phyloP scores from a whole-genome alignment of 2,113 vertebrate species.

The Megatriorchis doriae region DNA sequence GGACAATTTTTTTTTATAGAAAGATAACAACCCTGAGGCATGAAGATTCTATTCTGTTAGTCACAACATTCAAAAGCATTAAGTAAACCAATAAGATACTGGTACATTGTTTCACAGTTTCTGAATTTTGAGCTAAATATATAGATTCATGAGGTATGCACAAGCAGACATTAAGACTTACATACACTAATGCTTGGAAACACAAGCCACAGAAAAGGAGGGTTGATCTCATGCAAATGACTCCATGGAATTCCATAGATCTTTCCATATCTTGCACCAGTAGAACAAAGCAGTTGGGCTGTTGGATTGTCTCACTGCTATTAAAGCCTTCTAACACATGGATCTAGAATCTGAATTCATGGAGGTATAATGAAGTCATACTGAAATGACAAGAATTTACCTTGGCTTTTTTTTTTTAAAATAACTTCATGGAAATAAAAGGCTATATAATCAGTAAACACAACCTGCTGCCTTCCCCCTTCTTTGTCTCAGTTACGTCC shows the following conservation, averaged over 20 bases:
- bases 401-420: background rate
- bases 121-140: background rate
- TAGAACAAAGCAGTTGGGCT: background rate
- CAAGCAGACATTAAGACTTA: background rate
- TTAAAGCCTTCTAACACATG: background rate
- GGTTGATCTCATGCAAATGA: background rate
- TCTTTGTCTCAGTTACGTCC: background rate
- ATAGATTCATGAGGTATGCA: background rate
- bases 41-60: background rate
- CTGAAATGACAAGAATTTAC: background rate
- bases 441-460: background rate
- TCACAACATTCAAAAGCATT: background rate
- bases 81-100: background rate
- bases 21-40: background rate
- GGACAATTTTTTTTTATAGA: background rate
- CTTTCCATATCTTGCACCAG: background rate
- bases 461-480: background rate
- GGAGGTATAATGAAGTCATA: background rate
- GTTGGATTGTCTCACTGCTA: background rate
- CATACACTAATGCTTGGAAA: background rate
- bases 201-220: background rate
- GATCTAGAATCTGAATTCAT: background rate
- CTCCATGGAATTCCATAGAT: background rate
- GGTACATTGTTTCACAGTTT: conserved; percentile 1
- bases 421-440: background rate